Conservation (phyloP, 2,113 vertebrate species). For the Leptobrachium leishanense region DNA sequence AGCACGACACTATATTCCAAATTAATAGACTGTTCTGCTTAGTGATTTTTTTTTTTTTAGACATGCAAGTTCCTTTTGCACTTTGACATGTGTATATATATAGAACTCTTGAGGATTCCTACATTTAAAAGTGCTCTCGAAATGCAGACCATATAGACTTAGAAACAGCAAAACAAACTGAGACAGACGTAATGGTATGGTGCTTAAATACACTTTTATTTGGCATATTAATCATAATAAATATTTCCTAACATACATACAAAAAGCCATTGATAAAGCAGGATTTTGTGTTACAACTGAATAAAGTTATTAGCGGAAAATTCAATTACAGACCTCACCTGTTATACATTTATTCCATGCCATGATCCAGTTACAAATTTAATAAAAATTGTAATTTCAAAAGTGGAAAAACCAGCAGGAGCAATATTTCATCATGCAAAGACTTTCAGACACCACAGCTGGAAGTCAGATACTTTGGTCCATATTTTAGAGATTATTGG, state of each 20-base stretch:
- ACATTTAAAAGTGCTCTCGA: no score
- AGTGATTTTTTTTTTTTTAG: no score
- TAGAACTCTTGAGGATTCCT: no score
- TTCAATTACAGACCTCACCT: neutral
- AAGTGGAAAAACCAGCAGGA: neutral
- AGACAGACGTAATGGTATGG: neutral
- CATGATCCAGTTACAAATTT: conserved; percentile 4
- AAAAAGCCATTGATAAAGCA: conserved; percentile 16
- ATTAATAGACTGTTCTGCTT: no score
- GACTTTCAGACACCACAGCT: no score
- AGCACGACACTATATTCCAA: no score
- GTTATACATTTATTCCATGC: neutral
- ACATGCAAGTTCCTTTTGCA: no score
- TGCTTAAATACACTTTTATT: conserved; percentile 36
- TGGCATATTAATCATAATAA: conserved; percentile 17
- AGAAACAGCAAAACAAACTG: neutral
- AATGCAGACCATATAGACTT: no score
- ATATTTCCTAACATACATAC: conserved; percentile 24
- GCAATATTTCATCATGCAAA: no score
- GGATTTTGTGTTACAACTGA: conserved; percentile 11
- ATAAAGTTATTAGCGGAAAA: conserved; percentile 12
- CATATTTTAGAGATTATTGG: no score
- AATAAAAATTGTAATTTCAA: neutral
- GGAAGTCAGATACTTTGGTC: no score
- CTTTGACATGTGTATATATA: no score